Evolutionary conservation across 53 echinoderm and acorn worm genomes (phyloP).

Genomic region (Zoroaster sp.): DNA sequence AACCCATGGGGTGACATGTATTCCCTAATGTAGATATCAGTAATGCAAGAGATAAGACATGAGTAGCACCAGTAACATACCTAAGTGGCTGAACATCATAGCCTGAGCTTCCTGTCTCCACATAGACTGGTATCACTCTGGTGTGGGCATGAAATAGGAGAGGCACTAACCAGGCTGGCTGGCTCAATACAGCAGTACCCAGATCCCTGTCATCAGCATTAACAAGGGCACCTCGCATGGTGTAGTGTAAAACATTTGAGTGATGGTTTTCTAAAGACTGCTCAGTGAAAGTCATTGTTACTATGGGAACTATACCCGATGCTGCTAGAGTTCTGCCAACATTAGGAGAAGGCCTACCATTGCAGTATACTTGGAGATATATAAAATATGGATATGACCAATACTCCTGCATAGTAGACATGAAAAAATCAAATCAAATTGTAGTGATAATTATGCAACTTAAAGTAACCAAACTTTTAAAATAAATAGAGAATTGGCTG

Average conservation of each 20-base stretch:
- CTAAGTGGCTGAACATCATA: background rate
- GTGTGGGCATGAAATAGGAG: conserved; percentile 32
- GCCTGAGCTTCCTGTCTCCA: conserved; percentile 21
- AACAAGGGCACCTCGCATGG: conserved; percentile 15
- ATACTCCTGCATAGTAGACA: background rate
- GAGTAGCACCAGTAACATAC: background rate
- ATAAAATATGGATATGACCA: conserved; percentile 36
- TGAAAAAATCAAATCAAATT: too few relatives aligned
- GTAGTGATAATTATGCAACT: background rate
- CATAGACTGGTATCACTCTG: conserved; percentile 5
- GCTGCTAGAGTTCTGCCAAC: conserved; percentile 3
- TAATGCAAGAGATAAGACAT: background rate
- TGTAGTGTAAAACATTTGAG: background rate
- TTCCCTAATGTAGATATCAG: background rate
- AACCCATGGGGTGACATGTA: background rate
- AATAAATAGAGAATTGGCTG: background rate
- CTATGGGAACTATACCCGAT: conserved; percentile 16
- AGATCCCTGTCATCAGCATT: background rate
- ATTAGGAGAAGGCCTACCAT: background rate
- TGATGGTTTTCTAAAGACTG: background rate
- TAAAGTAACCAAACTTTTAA: background rate
- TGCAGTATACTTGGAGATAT: conserved; percentile 39
- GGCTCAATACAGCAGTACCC: background rate
- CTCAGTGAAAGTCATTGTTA: conserved; percentile 1
- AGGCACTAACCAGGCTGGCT: conserved; percentile 54